Conservation (phyloP, 2,888 invertebrate genomes). For the Diarsia rubi region DNA sequence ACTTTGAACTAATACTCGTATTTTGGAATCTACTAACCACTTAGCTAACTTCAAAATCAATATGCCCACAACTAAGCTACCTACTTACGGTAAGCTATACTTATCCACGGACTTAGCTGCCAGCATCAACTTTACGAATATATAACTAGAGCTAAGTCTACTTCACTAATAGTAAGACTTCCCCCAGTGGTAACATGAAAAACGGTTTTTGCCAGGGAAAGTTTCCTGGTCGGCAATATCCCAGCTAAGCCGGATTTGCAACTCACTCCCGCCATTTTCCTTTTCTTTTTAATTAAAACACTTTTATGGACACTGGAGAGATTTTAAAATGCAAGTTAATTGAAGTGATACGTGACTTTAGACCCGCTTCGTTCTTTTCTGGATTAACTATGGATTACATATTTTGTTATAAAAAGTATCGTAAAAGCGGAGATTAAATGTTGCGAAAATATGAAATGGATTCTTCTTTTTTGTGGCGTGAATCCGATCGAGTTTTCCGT, state of each 20-base stretch:
- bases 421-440: conserved; percentile 57
- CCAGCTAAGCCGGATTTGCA: conserved; percentile 87
- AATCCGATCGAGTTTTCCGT: conserved; percentile 37
- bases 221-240: conserved; percentile 82
- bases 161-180: conserved; percentile 65
- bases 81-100: conserved; percentile 18
- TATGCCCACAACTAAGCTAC: background rate
- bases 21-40: background rate
- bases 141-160: conserved; percentile 45
- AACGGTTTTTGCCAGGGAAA: conserved; percentile 80
- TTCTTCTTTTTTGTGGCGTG: conserved; percentile 38
- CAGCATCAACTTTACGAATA: conserved; percentile 33
- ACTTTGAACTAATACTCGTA: background rate
- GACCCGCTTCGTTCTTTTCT: conserved; percentile 38
- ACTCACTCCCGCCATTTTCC: conserved; percentile 80
- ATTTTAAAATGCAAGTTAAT: conserved; percentile 76
- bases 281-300: conserved; percentile 87
- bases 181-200: conserved; percentile 77
- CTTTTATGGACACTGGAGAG: conserved; percentile 80
- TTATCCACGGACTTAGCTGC: conserved; percentile 1
- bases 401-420: conserved; percentile 56
- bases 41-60: conserved; percentile 8
- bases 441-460: conserved; percentile 47
- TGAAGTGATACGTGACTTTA: conserved; percentile 71
- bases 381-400: conserved; percentile 65